These are phyloP conservation scores for Pseudomyrmex concolor DNA, from an alignment of 1,140 invertebrate species.

Conservation along the genomic window DNA sequence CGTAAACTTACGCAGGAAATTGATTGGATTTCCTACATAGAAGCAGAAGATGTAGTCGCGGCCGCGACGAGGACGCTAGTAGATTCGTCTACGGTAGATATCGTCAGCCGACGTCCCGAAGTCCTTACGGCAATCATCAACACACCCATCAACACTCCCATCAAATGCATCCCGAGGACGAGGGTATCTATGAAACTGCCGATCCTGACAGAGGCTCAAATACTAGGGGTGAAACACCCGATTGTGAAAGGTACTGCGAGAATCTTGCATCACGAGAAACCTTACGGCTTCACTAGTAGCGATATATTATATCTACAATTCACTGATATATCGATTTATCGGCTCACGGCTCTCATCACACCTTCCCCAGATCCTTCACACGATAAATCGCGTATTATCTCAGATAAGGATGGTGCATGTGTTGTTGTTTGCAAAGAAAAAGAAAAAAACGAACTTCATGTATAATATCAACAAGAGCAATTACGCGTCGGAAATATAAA, in stretches of 20 bases:
- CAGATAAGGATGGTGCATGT: conserved; percentile 74
- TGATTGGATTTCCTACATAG: conserved; percentile 78
- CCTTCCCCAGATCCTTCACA: conserved; percentile 11
- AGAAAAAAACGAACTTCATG: neutral
- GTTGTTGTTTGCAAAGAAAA: conserved; percentile 19
- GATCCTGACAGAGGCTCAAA: conserved; percentile 89
- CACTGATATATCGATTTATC: conserved; percentile 33
- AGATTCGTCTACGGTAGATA: conserved; percentile 93
- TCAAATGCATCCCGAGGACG: conserved; percentile 91
- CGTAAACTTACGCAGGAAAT: conserved; percentile 48
- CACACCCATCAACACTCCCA: conserved; percentile 84
- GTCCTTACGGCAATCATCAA: conserved; percentile 85
- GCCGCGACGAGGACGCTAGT: conserved; percentile 86
- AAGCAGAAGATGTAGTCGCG: conserved; percentile 85
- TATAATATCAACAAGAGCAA: neutral
- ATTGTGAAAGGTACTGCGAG: conserved; percentile 92
- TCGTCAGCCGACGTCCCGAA: conserved; percentile 89
- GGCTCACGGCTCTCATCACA: conserved; percentile 26
- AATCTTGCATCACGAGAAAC: conserved; percentile 69
- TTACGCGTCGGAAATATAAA: neutral
- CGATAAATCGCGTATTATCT: conserved; percentile 36
- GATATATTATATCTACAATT: neutral
- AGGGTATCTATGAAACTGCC: conserved; percentile 93
- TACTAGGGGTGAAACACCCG: conserved; percentile 90
- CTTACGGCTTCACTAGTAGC: conserved; percentile 56